Base-by-base conservation (phyloP, 2,797 vertebrate species). In the Gallirallus australis region DNA sequence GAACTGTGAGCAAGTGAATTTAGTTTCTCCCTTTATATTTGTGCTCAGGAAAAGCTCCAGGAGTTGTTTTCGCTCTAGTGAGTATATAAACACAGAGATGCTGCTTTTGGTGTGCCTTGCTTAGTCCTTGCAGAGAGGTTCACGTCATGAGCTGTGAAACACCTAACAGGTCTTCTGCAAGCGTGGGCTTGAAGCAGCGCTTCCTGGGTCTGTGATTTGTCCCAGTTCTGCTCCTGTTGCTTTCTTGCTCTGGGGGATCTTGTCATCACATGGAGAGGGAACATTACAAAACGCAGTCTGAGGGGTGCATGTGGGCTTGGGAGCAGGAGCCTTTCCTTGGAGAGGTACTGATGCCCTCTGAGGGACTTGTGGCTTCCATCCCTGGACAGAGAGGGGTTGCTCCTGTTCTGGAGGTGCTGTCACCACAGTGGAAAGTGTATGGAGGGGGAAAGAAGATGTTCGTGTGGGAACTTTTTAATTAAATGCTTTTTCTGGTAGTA, bases 371-470 rank as follows among this genome's bases (percentile, higher is more conserved):
- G 60, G 14, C 40, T 79, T 68, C 37, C 5, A 2, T 12, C 2
- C 1, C 25, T 53, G 61, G 25, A 37, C 27, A 28, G 35, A 76
- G 37, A 50, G 12, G 7, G 9, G 2, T 47, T 61, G 25, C 18
- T 69, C 40, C 40, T 72, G 0, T 76, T 82, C 33, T 40, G 79
- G 54, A 50, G 54, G 14, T 72, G 23, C 15, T 31, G n/a, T 23
- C 48, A 35, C n/a, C 5, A 1, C 15, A 20, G 27, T 2, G 1
- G 45, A 25, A 85, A n/a, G 24, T 1, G 0, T 6, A 0, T 9
- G 45, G 6, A 28, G 16, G 11, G 66, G 64, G 61, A 79, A 52
- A 73, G 56, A 20, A 77, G 21, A 3, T 85, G 18, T 27, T 92
- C 5, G n/a, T 30, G 3, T 75, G 33, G 30, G 11, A 75, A 15